These are phyloP conservation scores for Colossoma macropomum DNA, from an alignment of 2,113 vertebrate genomes.

Conservation along the genomic window DNA sequence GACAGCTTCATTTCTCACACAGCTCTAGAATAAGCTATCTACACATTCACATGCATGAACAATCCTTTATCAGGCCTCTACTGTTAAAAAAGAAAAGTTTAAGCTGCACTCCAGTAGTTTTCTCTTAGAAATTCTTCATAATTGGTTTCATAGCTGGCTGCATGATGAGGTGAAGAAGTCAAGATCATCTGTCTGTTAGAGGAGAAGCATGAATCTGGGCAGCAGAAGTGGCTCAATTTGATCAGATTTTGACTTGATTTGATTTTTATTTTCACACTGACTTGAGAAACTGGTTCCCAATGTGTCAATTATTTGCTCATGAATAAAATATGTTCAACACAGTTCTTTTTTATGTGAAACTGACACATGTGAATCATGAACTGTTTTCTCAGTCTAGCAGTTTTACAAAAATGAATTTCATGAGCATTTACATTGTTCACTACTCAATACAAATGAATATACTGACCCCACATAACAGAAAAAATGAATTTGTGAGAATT, in stretches of 20 bases:
- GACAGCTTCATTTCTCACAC: slow-evolving; percentile 16
- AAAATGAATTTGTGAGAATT: too few species aligned
- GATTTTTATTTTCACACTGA: neutral
- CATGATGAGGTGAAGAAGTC: neutral
- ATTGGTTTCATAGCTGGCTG: neutral
- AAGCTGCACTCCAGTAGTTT: slow-evolving; percentile 5
- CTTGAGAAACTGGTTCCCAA: too few species aligned
- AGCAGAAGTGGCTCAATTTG: too few species aligned
- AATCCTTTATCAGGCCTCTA: neutral
- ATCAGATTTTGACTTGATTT: neutral
- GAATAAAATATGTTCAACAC: too few species aligned
- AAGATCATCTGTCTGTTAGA: neutral
- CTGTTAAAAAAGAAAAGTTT: slow-evolving; percentile 18
- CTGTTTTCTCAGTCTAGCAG: too few species aligned
- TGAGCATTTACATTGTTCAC: too few species aligned
- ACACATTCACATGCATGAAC: slow-evolving; percentile 4
- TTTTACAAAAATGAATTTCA: too few species aligned
- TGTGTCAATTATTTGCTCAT: too few species aligned
- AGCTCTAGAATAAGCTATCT: slow-evolving; percentile 33
- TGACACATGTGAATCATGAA: too few species aligned
- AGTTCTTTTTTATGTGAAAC: too few species aligned
- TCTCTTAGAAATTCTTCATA: neutral
- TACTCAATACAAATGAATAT: too few species aligned
- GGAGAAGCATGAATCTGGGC: neutral
- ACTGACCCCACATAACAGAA: too few species aligned